Conservation (phyloP, 2,797 vertebrate species). For the Discoglossus pictus region DNA sequence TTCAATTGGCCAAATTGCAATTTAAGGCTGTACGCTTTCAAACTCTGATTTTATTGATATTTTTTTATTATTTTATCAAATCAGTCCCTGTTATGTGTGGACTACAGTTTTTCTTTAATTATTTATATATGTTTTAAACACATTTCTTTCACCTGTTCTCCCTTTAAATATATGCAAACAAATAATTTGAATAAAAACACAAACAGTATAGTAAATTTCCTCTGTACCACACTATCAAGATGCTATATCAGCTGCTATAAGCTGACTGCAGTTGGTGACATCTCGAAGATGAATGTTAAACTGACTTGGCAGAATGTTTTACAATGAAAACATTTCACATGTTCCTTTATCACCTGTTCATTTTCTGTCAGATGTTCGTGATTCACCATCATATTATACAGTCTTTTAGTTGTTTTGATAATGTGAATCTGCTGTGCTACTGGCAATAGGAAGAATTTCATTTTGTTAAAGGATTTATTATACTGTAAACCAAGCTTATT, state of each 20-base stretch:
- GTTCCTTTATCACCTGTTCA: constrained; percentile 72
- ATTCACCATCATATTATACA: constrained; percentile 67
- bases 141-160: no score
- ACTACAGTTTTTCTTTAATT: no score
- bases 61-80: no score
- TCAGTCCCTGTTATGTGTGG: no score
- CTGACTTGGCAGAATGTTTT: constrained; percentile 55
- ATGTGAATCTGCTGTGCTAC: constrained; percentile 69
- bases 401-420: constrained; percentile 71
- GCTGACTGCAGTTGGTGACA: constrained; percentile 37
- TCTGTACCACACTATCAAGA: constrained; percentile 43
- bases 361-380: constrained; percentile 75
- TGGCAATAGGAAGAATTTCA: constrained; percentile 76
- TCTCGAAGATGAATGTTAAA: constrained; percentile 43
- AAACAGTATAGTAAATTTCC: constrained; percentile 30
- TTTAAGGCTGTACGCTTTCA: no score
- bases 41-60: no score
- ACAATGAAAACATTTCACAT: constrained; percentile 69
- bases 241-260: constrained; percentile 34
- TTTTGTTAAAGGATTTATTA: constrained; percentile 76
- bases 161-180: no score
- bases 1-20: no score
- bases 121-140: no score
- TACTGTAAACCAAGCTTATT: constrained; percentile 68
- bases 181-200: no score